Evolutionary conservation across 2,113 vertebrate species (phyloP), one percentile per base, ranked within the genome.

Genomic region (Papio anubis): DNA sequence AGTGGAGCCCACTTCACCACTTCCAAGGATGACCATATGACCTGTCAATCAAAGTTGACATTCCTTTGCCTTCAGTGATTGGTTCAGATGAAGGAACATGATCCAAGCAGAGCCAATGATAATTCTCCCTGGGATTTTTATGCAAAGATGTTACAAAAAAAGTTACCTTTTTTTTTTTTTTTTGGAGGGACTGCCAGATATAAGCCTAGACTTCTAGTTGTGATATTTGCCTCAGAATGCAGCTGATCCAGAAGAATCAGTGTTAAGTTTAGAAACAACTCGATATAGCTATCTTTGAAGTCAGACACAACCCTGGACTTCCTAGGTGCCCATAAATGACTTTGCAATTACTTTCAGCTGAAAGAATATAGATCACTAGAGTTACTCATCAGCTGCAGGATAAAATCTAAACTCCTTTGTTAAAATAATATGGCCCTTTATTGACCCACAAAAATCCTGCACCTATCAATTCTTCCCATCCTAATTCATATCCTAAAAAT

Each of bases 321-420:
- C 18, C 78, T 38, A 48, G 40, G 16, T 88, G n/a, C 40, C 32
- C 32, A 13, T 80, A 52, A 88, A 50, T 73, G 64, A 85, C 55
- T 4, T 84, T 27, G 40, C 1, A 89, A n/a, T 84, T 76, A 81
- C 32, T 86, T 94, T 68, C 40, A 83, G 25, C 1, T 30, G 18
- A 66, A 87, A 93, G 76, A 96, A 93, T 68, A 80, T 11, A 57
- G 55, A 88, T 80, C 70, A 76, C 25, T 93, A 70, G 45, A 43
- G 20, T 96, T 57, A 96, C 38, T 95, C 32, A 48, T 64, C 73
- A 78, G 32, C 38, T 86, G 3, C 45, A 88, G 35, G 45, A 75
- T 89, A 80, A 55, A 92, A 82, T 81, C 82, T 93, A 83, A 97
- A 92, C n/a, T 52, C 18, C 48, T 70, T 76, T 70, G 27, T 21